Conservation (phyloP, 2,888 invertebrate genomes). For the Plebejus anna region DNA sequence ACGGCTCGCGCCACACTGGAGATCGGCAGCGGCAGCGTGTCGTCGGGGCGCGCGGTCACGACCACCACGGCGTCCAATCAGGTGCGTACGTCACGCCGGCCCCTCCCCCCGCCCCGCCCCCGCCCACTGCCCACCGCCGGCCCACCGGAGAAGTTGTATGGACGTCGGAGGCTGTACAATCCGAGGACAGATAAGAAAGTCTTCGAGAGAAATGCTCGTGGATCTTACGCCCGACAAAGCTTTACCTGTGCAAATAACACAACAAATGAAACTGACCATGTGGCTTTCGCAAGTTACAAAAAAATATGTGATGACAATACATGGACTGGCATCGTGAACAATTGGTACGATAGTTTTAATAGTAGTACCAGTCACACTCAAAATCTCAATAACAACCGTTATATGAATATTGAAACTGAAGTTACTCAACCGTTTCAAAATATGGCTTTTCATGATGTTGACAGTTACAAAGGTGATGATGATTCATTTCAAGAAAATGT, state of each 20-base stretch:
- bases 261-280: not conserved
- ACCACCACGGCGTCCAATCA: conserved; percentile 76
- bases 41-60: conserved; percentile 76
- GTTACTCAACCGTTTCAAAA: not conserved
- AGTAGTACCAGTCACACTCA: not conserved
- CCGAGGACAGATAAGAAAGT: not conserved
- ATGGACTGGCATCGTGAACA: conserved; percentile 12
- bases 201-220: not conserved
- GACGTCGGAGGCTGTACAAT: not conserved
- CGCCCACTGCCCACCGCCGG: conserved; percentile 26
- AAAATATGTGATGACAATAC: not conserved
- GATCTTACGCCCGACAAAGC: not conserved
- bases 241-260: not conserved
- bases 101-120: conserved; percentile 31
- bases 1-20: conserved; percentile 76
- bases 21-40: conserved; percentile 73
- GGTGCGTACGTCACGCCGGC: conserved; percentile 60
- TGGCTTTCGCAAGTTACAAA: not conserved
- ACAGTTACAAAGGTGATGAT: not conserved
- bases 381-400: not conserved
- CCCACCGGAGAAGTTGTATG: conserved; percentile 20
- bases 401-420: not conserved
- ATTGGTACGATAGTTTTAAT: conserved; percentile 15
- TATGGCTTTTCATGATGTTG: conserved; percentile 1
- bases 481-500: not conserved